Base-by-base conservation (phyloP, 1,140 invertebrate species). In the Dendroctonus valens region DNA sequence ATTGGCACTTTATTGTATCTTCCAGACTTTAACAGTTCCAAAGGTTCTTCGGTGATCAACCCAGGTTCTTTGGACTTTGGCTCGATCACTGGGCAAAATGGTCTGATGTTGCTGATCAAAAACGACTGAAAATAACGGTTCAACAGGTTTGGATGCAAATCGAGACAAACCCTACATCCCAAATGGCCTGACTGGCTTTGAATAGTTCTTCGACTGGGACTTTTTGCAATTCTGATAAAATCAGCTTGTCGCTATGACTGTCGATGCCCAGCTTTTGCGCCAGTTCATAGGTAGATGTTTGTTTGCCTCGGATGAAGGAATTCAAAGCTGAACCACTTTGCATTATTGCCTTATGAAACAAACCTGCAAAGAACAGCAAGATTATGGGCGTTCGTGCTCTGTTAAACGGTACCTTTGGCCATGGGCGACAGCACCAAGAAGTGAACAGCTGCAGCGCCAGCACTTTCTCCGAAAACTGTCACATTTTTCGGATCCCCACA, bases 321-420 rank as follows among this genome's bases (percentile, higher is more conserved):
- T 67, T 72, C 9, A 77, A 63, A 6, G 71, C 71, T 64, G 62
- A 78, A 14, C 85, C 86, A 67, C 85, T 86, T 76, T 86, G 84
- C 0, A 79, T 65, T 41, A 88, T 87, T 0, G 81, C 83, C 72
- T 83, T 85, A 68, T 86, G 82, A 59, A 86, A 81, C 7, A 87
- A 70, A 53, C 73, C 75, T 73, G 66, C 67, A 49, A 72, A 51
- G 41, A 68, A 55, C 8, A 37, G 15, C 4, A 3, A n/a, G 9
- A 12, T n/a, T 14, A 52, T n/a, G 11, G 26, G 15, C 15, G 4
- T 52, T n/a, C 3, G 1, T 0, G 15, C n/a, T 67, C 0, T n/a
- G 7, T 40, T 0, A 40, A 50, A 6, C 5, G 37, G 7, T 57
- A 72, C 72, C 72, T 70, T 68, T 69, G 26, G 69, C 65, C 54